Evolutionary conservation across 2,888 invertebrate species (phyloP).

Genomic region (Drosophila subsilvestris): DNA sequence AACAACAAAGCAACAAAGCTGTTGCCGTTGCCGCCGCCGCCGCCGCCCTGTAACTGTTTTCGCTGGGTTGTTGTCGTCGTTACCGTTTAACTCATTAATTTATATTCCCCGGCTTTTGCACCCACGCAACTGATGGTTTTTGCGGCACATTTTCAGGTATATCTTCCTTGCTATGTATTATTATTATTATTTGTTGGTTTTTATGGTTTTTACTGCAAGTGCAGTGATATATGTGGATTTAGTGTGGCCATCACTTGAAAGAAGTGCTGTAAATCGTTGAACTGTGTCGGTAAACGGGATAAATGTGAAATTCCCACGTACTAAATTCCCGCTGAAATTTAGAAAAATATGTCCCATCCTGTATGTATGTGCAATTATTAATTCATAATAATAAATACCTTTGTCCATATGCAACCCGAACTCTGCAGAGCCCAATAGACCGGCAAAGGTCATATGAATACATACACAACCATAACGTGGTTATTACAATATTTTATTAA

Average conservation of each 20-base stretch:
- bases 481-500: slow-evolving; percentile 15
- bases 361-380: not conserved
- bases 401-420: too few species aligned
- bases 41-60: slow-evolving; percentile 67
- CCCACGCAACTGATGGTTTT: slow-evolving; percentile 21
- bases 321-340: too few species aligned
- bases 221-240: too few species aligned
- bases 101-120: slow-evolving; percentile 42
- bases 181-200: slow-evolving; percentile 3
- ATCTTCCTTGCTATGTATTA: slow-evolving; percentile 14
- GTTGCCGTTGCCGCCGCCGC: slow-evolving; percentile 42
- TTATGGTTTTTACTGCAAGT: not conserved
- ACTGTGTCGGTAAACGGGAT: too few species aligned
- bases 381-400: not conserved
- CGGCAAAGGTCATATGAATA: not conserved
- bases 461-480: not conserved
- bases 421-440: too few species aligned
- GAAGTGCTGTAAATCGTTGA: too few species aligned
- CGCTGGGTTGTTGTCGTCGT: slow-evolving; percentile 19
- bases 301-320: too few species aligned
- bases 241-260: too few species aligned
- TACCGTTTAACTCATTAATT: slow-evolving; percentile 25
- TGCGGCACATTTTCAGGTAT: slow-evolving; percentile 28
- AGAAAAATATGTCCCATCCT: too few species aligned
- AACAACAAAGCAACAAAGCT: slow-evolving; percentile 41